Evolutionary conservation across 2,797 vertebrate genomes (phyloP).

Genomic region (Pipistrellus kuhlii): DNA sequence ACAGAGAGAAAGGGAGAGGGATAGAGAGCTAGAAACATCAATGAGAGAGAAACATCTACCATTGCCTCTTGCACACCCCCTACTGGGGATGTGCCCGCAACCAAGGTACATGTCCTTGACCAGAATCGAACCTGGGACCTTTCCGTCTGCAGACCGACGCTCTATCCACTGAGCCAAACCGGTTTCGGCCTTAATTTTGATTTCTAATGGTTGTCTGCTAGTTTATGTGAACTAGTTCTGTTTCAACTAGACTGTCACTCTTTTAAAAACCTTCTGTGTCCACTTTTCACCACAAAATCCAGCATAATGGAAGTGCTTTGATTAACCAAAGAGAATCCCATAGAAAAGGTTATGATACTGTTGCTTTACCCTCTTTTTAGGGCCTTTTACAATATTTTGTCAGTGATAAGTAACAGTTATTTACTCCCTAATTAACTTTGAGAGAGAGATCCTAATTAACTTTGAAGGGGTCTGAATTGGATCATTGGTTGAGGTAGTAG

Average conservation of each 20-base stretch:
- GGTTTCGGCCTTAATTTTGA: background rate
- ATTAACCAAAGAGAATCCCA: background rate
- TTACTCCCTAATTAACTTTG: background rate
- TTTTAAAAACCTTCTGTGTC: conserved; percentile 15
- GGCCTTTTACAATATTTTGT: background rate
- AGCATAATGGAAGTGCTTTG: background rate
- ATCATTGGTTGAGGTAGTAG: conserved; percentile 39
- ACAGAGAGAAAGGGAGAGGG: no score
- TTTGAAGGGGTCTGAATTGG: background rate
- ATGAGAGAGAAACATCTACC: no score
- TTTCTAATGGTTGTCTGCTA: background rate
- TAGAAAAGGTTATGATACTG: background rate
- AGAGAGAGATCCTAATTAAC: background rate
- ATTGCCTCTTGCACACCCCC: no score
- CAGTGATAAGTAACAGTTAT: background rate
- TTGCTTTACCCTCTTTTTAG: conserved; percentile 5
- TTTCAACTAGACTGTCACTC: background rate
- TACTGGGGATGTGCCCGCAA: no score
- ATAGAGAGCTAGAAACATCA: no score
- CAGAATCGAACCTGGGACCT: no score
- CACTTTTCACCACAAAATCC: background rate
- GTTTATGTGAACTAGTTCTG: background rate
- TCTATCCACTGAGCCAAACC: no score
- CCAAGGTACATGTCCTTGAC: no score
- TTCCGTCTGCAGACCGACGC: no score